Conservation (phyloP, 2,797 vertebrate species). For the Sternarchorhynchus goeldii region DNA sequence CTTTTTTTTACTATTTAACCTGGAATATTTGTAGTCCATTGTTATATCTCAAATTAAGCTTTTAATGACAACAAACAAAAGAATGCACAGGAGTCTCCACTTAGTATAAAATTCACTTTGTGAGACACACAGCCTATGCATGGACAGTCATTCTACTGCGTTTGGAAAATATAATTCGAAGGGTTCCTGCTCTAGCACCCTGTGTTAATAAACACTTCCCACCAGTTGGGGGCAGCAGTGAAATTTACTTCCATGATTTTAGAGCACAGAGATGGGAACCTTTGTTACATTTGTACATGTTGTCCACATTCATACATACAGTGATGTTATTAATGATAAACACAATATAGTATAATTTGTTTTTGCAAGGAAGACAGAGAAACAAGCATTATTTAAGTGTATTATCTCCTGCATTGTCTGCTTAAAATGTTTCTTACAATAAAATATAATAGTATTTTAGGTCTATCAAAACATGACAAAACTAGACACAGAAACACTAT, state of each 20-base stretch:
- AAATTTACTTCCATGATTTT: slow-evolving; percentile 26
- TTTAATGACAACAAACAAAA: background rate
- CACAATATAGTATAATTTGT: background rate
- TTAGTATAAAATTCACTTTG: background rate
- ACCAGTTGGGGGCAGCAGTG: slow-evolving; percentile 47
- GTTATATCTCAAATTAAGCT: background rate
- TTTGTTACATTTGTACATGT: background rate
- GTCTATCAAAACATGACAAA: slow-evolving; percentile 18
- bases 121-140: background rate
- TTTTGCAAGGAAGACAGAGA: background rate
- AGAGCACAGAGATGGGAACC: background rate
- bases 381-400: background rate
- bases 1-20: background rate
- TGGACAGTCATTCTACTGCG: background rate
- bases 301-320: background rate
- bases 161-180: background rate
- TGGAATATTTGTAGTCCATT: too few species aligned
- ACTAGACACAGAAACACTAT: slow-evolving; percentile 35
- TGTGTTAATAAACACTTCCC: background rate
- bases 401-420: background rate
- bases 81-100: background rate
- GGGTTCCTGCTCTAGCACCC: background rate
- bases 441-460: slow-evolving; percentile 35
- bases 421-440: slow-evolving; percentile 2
- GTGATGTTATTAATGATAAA: background rate